phyloP scores from a whole-genome alignment of 2,113 vertebrate species.

The Macrotis lagotis region DNA sequence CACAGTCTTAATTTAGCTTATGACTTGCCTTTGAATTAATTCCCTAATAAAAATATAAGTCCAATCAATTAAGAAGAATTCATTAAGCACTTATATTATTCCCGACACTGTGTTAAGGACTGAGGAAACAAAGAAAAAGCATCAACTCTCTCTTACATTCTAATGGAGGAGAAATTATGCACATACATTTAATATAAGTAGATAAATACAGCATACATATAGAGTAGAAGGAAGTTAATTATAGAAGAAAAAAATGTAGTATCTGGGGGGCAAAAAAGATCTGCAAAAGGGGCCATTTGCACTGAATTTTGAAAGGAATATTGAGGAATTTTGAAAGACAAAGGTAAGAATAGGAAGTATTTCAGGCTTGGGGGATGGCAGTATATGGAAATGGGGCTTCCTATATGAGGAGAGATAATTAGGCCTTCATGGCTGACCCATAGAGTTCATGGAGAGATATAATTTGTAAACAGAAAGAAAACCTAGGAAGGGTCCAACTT shows the following conservation, averaged over 20 bases:
- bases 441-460: neutral
- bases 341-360: neutral
- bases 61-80: neutral
- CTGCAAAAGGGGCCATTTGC: neutral
- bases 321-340: neutral
- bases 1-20: neutral
- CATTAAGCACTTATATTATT: neutral
- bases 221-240: neutral
- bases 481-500: neutral
- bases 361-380: neutral
- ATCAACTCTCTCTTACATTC: neutral
- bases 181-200: neutral
- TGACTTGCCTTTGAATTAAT: neutral
- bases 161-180: neutral
- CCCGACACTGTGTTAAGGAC: neutral
- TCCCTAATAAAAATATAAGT: neutral
- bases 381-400: neutral
- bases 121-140: neutral
- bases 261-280: neutral
- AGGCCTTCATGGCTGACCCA: neutral
- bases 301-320: neutral
- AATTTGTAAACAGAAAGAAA: neutral
- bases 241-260: neutral
- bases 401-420: neutral
- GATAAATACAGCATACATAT: neutral